A percentile compares a stretch with the other conserved stretches of the same genome.
These are phyloP conservation scores for Malthinus seriepunctatus DNA, from an alignment of 2,888 invertebrate genomes.

Conservation along the genomic window DNA sequence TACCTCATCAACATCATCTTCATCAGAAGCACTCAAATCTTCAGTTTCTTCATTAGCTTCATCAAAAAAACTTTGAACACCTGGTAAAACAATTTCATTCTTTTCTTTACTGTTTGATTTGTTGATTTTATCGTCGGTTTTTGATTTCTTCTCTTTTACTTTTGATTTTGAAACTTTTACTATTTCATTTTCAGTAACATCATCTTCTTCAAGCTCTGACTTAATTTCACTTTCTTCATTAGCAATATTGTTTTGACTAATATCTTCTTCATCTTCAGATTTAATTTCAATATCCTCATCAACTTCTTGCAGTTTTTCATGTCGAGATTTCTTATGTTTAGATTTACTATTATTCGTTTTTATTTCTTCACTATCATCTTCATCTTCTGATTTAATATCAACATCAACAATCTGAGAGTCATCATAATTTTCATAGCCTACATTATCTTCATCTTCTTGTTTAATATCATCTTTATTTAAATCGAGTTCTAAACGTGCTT, in stretches of 20 bases:
- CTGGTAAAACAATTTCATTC: slow-evolving; percentile 7
- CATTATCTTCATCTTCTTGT: background rate
- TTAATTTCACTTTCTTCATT: too few relatives aligned
- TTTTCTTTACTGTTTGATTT: background rate
- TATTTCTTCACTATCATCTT: slow-evolving; percentile 21
- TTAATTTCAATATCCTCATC: too few relatives aligned
- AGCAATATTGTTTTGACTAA: too few relatives aligned
- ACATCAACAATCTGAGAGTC: slow-evolving; percentile 18
- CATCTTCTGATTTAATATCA: slow-evolving; percentile 12
- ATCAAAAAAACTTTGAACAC: slow-evolving; percentile 17
- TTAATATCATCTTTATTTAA: background rate
- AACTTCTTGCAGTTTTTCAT: background rate
- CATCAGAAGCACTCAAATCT: slow-evolving; percentile 1
- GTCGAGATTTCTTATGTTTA: background rate
- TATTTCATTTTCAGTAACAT: too few relatives aligned
- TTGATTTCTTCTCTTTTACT: background rate
- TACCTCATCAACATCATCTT: background rate
- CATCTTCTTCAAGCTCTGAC: background rate
- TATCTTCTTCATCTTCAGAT: too few relatives aligned
- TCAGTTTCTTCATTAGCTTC: slow-evolving; percentile 6
- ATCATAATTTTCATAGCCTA: background rate
- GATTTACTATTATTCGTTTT: slow-evolving; percentile 4
- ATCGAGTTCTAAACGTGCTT: background rate
- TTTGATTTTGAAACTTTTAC: too few relatives aligned
- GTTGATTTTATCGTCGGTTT: background rate